Evolutionary conservation across 2,888 invertebrate species (phyloP).

Genomic region (Megamerina dolium): DNA sequence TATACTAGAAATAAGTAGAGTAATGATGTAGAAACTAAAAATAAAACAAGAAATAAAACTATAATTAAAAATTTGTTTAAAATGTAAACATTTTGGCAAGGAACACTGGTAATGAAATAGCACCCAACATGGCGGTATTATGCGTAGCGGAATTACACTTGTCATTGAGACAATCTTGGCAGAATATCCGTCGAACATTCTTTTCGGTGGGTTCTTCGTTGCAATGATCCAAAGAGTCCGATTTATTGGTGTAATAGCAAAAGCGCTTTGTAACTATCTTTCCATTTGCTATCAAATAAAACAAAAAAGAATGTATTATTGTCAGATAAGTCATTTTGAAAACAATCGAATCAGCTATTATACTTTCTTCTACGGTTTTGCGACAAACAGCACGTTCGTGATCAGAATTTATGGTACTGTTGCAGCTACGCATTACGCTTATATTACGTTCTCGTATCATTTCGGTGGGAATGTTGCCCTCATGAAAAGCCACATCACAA

Average conservation of each 20-base stretch:
- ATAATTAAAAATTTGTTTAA: constrained; percentile 19
- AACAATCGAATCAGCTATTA: too few relatives aligned
- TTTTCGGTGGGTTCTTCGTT: constrained; percentile 35
- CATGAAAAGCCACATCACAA: constrained; percentile 38
- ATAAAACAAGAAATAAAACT: neutral
- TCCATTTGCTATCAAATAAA: constrained; percentile 31
- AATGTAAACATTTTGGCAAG: constrained; percentile 22
- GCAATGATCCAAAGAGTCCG: constrained; percentile 39
- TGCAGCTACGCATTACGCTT: constrained; percentile 36
- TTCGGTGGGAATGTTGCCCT: constrained; percentile 35
- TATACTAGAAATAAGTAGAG: neutral
- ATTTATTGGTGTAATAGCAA: constrained; percentile 46
- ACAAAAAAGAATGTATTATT: too few relatives aligned
- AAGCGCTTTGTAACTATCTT: constrained; percentile 40
- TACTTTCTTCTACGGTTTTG: constrained; percentile 44
- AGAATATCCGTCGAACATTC: constrained; percentile 37
- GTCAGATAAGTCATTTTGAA: too few relatives aligned
- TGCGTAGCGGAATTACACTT: constrained; percentile 35
- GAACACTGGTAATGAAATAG: constrained; percentile 23
- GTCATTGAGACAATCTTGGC: constrained; percentile 39
- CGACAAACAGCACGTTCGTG: constrained; percentile 44
- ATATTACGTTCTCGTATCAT: constrained; percentile 36
- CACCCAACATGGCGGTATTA: constrained; percentile 18
- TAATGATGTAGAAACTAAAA: neutral
- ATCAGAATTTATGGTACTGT: constrained; percentile 40